Conservation (phyloP, 2,888 invertebrate species). For the Disparrhopalites patrizii region DNA sequence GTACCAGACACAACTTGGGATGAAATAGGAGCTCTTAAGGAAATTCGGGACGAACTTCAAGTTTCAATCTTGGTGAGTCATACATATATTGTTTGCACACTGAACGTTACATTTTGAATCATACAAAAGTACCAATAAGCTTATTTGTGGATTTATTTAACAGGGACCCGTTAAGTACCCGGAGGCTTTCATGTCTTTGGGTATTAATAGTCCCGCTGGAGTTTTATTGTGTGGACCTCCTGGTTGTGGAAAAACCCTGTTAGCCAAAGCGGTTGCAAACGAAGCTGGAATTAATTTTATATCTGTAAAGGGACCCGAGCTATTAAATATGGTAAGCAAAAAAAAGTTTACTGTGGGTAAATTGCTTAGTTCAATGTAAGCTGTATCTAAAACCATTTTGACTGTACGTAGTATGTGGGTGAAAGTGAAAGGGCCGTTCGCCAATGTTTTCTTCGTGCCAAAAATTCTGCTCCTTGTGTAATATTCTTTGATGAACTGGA, state of each 20-base stretch:
- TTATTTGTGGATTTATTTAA: slow-evolving; percentile 40
- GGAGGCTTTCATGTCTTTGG: slow-evolving; percentile 71
- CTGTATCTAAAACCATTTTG: slow-evolving; percentile 44
- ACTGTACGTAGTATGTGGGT: slow-evolving; percentile 96
- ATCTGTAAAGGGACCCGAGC: slow-evolving; percentile 96
- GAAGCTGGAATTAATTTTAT: slow-evolving; percentile 99
- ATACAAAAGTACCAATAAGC: not conserved
- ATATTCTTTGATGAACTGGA: slow-evolving; percentile 99
- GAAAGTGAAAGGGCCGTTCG: slow-evolving; percentile 96
- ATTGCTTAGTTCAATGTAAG: no score
- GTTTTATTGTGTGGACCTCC: slow-evolving; percentile 95
- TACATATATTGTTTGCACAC: not conserved
- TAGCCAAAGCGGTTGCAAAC: slow-evolving; percentile 98
- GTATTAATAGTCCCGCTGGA: slow-evolving; percentile 77
- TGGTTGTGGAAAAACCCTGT: slow-evolving; percentile 90
- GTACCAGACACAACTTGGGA: slow-evolving; percentile 97
- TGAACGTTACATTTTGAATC: not conserved
- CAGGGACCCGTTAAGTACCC: slow-evolving; percentile 86
- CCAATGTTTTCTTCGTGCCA: slow-evolving; percentile 89
- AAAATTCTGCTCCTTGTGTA: slow-evolving; percentile 94
- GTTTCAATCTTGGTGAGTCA: slow-evolving; percentile 72
- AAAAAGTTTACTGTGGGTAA: not conserved
- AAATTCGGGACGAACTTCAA: slow-evolving; percentile 84
- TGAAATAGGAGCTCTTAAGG: slow-evolving; percentile 85
- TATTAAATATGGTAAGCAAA: slow-evolving; percentile 83